These are phyloP conservation scores for Malachius bipustulatus DNA, from an alignment of 2,888 invertebrate genomes.

Conservation along the genomic window DNA sequence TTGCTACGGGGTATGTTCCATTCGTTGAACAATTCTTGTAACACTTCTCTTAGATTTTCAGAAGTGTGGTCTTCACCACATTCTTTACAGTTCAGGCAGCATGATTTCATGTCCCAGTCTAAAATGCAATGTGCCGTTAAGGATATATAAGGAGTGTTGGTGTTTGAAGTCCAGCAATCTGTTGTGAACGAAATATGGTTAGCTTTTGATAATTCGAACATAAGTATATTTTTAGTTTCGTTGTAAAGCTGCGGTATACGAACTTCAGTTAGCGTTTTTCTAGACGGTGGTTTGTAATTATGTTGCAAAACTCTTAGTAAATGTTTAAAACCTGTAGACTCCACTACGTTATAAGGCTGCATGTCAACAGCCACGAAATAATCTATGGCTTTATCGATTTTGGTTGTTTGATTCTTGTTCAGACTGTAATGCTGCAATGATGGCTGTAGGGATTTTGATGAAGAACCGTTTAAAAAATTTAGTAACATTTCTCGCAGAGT, in stretches of 20 bases:
- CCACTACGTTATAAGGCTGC: conserved; percentile 5
- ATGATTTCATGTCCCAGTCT: conserved; percentile 2
- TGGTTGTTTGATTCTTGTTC: conserved; percentile 3
- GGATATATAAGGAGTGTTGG: conserved; percentile 6
- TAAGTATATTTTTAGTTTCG: too few relatives aligned
- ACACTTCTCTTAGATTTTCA: conserved; percentile 6
- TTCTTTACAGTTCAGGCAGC: conserved; percentile 6
- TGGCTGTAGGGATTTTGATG: conserved; percentile 2
- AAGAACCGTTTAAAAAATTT: too few relatives aligned
- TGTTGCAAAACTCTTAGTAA: conserved; percentile 4
- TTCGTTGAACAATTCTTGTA: conserved; percentile 1
- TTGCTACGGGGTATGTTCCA: not conserved
- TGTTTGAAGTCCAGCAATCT: conserved; percentile 5
- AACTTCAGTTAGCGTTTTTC: too few relatives aligned
- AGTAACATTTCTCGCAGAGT: too few relatives aligned
- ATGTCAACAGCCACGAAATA: conserved; percentile 8
- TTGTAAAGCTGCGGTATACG: too few relatives aligned
- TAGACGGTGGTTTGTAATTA: conserved; percentile 3
- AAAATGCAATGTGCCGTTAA: conserved; percentile 7
- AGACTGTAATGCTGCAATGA: conserved; percentile 1
- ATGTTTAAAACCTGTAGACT: conserved; percentile 7
- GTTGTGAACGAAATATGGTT: not conserved
- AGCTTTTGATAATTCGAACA: conserved; percentile 1
- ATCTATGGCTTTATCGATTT: conserved; percentile 4
- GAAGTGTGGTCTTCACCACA: conserved; percentile 6